phyloP scores from a whole-genome alignment of 1,140 invertebrate genomes.

The Episyrphus balteatus region DNA sequence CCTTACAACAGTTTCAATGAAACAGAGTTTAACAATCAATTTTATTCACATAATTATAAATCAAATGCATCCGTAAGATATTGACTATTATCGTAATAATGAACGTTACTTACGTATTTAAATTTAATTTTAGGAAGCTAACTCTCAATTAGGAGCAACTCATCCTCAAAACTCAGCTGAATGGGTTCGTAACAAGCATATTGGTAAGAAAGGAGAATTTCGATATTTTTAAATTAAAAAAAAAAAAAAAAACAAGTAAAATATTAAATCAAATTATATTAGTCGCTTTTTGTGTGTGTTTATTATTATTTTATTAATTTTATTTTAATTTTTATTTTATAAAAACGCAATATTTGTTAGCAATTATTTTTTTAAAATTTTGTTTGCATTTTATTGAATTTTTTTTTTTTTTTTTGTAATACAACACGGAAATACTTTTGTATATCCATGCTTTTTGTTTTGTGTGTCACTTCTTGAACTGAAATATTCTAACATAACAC shows the following conservation, averaged over 20 bases:
- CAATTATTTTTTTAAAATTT: neutral
- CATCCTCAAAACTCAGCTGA: slow-evolving; percentile 46
- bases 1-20: slow-evolving; percentile 39
- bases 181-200: slow-evolving; percentile 73
- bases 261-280: neutral
- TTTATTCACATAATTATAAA: slow-evolving; percentile 41
- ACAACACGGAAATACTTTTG: too few species aligned
- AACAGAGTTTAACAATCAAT: slow-evolving; percentile 58
- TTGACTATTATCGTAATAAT: neutral
- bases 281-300: neutral
- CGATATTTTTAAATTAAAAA: slow-evolving; percentile 68
- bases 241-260: neutral
- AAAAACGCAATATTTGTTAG: neutral
- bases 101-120: neutral
- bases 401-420: neutral
- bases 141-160: slow-evolving; percentile 34
- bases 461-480: too few species aligned
- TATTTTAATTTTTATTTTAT: neutral
- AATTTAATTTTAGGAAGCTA: slow-evolving; percentile 36
- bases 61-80: slow-evolving; percentile 1
- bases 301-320: neutral
- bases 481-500: too few species aligned
- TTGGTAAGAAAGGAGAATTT: slow-evolving; percentile 92
- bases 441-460: too few species aligned
- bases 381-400: neutral